Base-by-base conservation (phyloP, 2,113 vertebrate species). In the Pterocles gutturalis region DNA sequence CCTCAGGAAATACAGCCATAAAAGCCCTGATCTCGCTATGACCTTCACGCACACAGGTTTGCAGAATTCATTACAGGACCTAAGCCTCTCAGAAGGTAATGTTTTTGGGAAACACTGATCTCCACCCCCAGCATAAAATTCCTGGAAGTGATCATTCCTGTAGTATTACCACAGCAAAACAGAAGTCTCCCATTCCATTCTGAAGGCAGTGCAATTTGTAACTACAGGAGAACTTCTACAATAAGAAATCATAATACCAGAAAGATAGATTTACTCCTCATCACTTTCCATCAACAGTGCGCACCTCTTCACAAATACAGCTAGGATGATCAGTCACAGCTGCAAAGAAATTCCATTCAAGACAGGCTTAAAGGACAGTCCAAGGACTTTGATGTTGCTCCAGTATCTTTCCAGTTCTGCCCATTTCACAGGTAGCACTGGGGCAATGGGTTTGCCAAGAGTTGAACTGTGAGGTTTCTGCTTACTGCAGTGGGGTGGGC, bases 381-480 rank as follows among this genome's bases (percentile, higher is more conserved):
- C 21, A 34, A 62, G 19, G 31, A 83, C 22, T 69, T 29, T 6
- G 22, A 60, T 5, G 19, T 6, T 31, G 25, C 5, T 53, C 17
- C 60, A 61, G 4, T 8, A 3, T 58, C 36, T 41, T 41, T 73
- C 29, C 29, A 48, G 54, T 61, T 61, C 41, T 70, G 22, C 28
- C 67, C 4, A 45, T 61, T 61, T 81, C 26, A 62, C 18, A 71
- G 14, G 28, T 46, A 62, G 41, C 25, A 55, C 6, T 28, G 24
- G 22, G 57, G 10, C 46, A 78, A 46, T 3, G 29, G 10, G 34
- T 28, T 69, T 75, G 43, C 51, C 49, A 0, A 0, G 45, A 80
- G 41, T 17, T 58, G 48, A 93, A 78, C 33, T 38, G 16, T 31
- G 54, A 41, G 10, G 48, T 55, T 87, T 87, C 70, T 55, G 33